Base-by-base conservation (phyloP, 2,113 vertebrate species). In the Rhynchopsitta pachyrhyncha region DNA sequence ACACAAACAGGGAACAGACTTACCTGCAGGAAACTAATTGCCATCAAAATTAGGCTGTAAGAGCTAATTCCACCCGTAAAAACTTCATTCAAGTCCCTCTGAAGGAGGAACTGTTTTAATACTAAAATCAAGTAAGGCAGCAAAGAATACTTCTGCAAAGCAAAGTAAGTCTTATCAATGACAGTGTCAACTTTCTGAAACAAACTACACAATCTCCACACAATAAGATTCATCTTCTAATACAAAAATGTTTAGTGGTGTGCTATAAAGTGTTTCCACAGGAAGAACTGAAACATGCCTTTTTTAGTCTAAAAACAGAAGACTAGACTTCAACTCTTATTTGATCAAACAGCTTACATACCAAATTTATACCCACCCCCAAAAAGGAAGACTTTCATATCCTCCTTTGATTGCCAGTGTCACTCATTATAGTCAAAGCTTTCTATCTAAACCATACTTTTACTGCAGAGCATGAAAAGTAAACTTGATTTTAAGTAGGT, bases 21-120 rank as follows among this genome's bases (percentile, higher is more conserved):
- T 91, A 99, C 99, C 99, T 99, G 99, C 74, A 99, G 97, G 94
- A 99, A 99, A 97, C 99, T 99, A 96, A 99, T 99, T 84, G 99
- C 99, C 99, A 99, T 99, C 94, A 99, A 98, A 97, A 99, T 99
- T 42, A 99, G 98, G 98, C 99, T 99, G 97, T 99, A 99, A 62
- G 99, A 99, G 82, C 99, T 99, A 62, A 99, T 99, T 83, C 99
- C 99, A 64, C 99, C 99, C 7, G 99, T 99, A 95, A 99, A 99
- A 96, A 99, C 99, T 97, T 99, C 99, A 74, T 99, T 99, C 88
- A 99, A 98, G 94, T 99, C 99, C 98, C 99, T 98, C 96, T 99
- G 99, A 93, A 99, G 98, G 39, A 99, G 98, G 98, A 99, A 99
- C 98, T 99, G 99, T 94, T 99, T 99, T 96, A 99, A 97, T 92